Evolutionary conservation across 1,140 invertebrate genomes (phyloP), one percentile per base, ranked within the genome.

Genomic region (Eupeodes corollae): DNA sequence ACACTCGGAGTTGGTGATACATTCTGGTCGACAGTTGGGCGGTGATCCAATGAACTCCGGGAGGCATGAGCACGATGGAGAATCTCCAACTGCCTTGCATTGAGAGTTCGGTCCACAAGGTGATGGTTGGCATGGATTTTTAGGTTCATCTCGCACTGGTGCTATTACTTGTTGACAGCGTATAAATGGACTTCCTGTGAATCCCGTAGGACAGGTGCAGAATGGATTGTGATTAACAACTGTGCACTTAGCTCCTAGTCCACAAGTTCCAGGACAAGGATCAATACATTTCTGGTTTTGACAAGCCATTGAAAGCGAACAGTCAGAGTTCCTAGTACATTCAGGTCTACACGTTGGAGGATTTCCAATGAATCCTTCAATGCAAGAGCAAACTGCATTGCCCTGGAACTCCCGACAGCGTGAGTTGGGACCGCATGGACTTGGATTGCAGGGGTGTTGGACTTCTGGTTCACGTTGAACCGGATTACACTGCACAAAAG

Each of bases 1-100:
- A 62, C 88, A 91, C 40, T 88, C 76, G 1, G 87, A 88, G 67
- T 88, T 86, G 6, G 83, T 79, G 18, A 87, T 83, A 70, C 88
- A 91, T 26, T 86, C 85, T 33, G 84, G 84, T 52, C 83, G 73
- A 56, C 86, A 87, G 42, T 79, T 78, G 66, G 82, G 79, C 18
- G 86, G 84, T 62, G 86, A 79, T 54, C 85, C 85, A 46, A 82
- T 74, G 56, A 86, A 86, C 48, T 80, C 75, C 12, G 77, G 65
- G 32, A 82, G 67, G 59, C 86, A 88, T 3, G 71, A 76, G 56
- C 86, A 89, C 33, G 81, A 76, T 26, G 81, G 80, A 13, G 76
- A 75, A 48, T 77, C 79, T 33, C 70, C 71, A 50, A 73, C 63
- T 1, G 82, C 72, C 38, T 75, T 71, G 56, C 86, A 89, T 56